Conservation (phyloP, 2,797 vertebrate genomes). For the Chanos chanos region DNA sequence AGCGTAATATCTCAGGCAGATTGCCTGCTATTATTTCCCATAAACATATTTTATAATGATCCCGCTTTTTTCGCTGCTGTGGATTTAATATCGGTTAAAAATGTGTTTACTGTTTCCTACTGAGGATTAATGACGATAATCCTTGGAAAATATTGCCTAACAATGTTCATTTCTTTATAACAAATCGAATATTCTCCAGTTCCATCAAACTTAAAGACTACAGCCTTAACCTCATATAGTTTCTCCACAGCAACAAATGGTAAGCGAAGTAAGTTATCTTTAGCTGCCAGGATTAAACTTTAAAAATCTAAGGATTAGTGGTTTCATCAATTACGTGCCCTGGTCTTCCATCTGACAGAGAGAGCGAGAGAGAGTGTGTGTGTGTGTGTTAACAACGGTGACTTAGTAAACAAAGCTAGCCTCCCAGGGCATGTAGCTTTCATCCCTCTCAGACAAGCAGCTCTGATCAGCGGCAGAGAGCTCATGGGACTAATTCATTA, state of each 20-base stretch:
- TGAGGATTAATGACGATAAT: constrained; percentile 56
- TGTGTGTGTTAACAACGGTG: no score
- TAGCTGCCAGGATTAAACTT: constrained; percentile 59
- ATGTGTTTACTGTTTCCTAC: constrained; percentile 47
- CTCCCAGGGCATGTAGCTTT: not conserved
- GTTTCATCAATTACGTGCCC: constrained; percentile 64
- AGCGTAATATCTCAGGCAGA: constrained; percentile 59
- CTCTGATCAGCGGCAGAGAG: not conserved
- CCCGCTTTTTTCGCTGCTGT: constrained; percentile 50
- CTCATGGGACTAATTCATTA: constrained; percentile 2
- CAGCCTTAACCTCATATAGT: constrained; percentile 42
- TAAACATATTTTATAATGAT: constrained; percentile 57
- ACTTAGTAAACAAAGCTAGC: no score
- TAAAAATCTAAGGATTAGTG: constrained; percentile 61
- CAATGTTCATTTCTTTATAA: constrained; percentile 28
- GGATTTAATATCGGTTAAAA: constrained; percentile 57
- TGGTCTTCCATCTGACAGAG: no score
- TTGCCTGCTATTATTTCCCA: constrained; percentile 52
- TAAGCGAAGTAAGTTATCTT: constrained; percentile 53
- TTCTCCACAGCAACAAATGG: constrained; percentile 53
- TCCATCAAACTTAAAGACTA: constrained; percentile 20
- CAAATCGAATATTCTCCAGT: constrained; percentile 46
- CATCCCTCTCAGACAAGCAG: no score
- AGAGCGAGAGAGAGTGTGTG: no score
- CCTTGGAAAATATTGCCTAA: constrained; percentile 32